Percentiles rank a stretch among this genome's conserved stretches.
Evolutionary conservation across 2,888 invertebrate genomes (phyloP).

Genomic region (Heliconius cydno): DNA sequence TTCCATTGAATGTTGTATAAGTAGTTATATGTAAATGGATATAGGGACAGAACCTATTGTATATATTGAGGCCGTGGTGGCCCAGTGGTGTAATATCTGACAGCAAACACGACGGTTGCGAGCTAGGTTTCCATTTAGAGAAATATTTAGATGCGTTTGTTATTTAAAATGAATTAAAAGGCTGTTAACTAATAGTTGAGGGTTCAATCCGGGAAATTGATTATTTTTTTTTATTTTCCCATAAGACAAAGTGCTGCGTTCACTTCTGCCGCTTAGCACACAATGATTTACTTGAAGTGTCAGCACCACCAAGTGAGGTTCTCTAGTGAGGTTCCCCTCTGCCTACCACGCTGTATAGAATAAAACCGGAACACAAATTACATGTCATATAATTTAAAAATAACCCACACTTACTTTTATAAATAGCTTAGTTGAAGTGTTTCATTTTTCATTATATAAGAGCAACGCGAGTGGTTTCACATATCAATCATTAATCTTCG

Average conservation of each 20-base stretch:
- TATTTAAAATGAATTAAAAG: no score
- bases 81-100: not conserved
- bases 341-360: no score
- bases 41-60: not conserved
- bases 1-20: slow-evolving; percentile 16
- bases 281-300: no score
- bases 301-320: no score
- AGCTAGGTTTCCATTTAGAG: not conserved
- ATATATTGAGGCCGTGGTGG: not conserved
- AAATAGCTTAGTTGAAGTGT: slow-evolving; percentile 19
- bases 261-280: no score
- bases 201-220: no score
- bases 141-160: not conserved
- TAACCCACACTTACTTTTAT: not conserved
- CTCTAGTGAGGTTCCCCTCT: no score
- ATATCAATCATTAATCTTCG: slow-evolving; percentile 28
- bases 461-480: slow-evolving; percentile 23
- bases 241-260: no score
- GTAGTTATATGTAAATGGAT: not conserved
- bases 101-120: no score
- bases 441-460: slow-evolving; percentile 30
- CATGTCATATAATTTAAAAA: not conserved
- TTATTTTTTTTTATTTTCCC: no score
- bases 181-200: no score
- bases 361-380: not conserved